Percentiles rank a stretch among this genome's conserved stretches.
These are phyloP conservation scores for Danio rerio DNA, from an alignment of 2,113 vertebrate species.

Conservation along the genomic window DNA sequence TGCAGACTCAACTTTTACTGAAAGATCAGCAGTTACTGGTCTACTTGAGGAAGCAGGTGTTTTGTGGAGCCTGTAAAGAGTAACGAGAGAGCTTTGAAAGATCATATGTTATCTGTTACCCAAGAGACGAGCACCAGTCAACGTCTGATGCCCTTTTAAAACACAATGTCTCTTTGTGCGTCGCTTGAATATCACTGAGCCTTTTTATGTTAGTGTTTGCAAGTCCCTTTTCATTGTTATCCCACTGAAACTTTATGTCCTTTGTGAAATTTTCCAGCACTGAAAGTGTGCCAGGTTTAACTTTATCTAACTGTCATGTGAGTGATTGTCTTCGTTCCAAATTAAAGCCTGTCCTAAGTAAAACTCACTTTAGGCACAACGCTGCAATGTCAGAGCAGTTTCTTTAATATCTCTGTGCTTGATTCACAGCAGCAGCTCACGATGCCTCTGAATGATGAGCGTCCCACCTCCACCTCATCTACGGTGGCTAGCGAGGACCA, in stretches of 20 bases:
- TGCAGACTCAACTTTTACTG: neutral
- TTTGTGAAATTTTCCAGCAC: neutral
- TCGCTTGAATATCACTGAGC: slow-evolving; percentile 7
- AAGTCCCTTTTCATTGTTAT: slow-evolving; percentile 8
- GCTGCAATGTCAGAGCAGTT: neutral
- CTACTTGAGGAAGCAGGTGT: slow-evolving; percentile 20
- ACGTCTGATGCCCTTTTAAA: slow-evolving; percentile 4
- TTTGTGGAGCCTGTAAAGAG: slow-evolving; percentile 15
- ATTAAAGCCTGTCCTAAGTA: neutral
- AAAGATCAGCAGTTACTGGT: neutral
- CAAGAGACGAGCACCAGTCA: neutral
- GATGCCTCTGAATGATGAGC: slow-evolving; percentile 88
- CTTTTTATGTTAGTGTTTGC: neutral
- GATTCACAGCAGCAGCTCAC: slow-evolving; percentile 62
- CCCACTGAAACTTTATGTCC: neutral
- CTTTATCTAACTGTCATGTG: neutral
- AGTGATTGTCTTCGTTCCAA: neutral
- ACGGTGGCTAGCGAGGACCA: slow-evolving; percentile 78
- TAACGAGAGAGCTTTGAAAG: slow-evolving; percentile 4
- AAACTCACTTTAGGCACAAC: neutral
- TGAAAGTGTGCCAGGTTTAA: slow-evolving; percentile 11
- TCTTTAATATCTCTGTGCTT: neutral
- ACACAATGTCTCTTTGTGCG: slow-evolving; percentile 36
- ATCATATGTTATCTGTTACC: slow-evolving; percentile 9
- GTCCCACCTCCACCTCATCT: slow-evolving; percentile 69